Evolutionary conservation across 2,888 invertebrate genomes (phyloP), one percentile per base, ranked within the genome.

Genomic region (Gymnoscelis rufifasciata): DNA sequence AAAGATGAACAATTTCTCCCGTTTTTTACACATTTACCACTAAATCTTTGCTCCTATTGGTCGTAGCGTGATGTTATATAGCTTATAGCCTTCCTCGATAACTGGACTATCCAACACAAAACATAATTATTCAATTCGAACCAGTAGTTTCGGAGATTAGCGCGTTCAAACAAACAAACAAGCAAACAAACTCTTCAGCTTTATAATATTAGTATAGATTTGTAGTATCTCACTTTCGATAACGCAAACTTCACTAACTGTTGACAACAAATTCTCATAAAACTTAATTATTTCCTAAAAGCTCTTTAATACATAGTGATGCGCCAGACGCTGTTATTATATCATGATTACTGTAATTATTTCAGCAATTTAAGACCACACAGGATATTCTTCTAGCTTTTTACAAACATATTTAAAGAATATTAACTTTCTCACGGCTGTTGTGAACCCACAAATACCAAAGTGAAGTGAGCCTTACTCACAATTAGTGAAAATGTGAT

Each of bases 371-470:
- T 54, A 58, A 47, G 56, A 58, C 53, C 55, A 53, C 56, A 58
- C 54, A 58, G 58, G 56, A 56, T 58, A 55, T 43, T 50, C 33
- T 45, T 52, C 38, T 51, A 44, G 47, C 51, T 56, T 58, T 55
- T 55, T 55, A 47, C 42, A 36, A 42, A 29, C 46, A 36, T 46
- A 50, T 53, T 52, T 50, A 43, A 48, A 47, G 43, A 53, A 46
- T 42, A 37, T 41, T 45, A 43, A 29, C 30, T 46, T 57, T 55
- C 57, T 47, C 57, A 57, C 57, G 57, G 40, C 30, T 29, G 51
- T 50, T 39, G 38, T 51, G 40, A 30, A 47, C 43, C 30, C 11
- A 47, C 38, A 39, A 43, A 39, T 38, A 39, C 43, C 45, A 39
- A 39, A 33, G 29, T 51, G 42, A 29, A 51, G n/a, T n/a, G 42